Evolutionary conservation across 2,113 vertebrate genomes (phyloP), one percentile per base, ranked within the genome.

Genomic region (Lonchura striata): DNA sequence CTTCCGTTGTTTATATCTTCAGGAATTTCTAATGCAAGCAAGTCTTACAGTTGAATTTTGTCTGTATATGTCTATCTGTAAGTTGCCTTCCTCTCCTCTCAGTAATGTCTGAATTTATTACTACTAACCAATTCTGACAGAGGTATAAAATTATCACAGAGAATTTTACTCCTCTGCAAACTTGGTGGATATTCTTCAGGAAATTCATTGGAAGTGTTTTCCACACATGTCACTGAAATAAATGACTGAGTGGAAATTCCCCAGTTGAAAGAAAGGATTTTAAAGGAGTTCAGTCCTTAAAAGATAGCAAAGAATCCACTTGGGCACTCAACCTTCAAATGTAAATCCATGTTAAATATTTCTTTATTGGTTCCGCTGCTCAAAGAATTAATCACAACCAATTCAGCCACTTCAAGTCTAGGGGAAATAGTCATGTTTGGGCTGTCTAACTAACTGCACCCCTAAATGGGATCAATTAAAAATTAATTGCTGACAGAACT

Each of bases 21-120:
- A 79, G 78, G 70, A 93, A 87, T 87, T 91, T 94, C 90, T 71
- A 57, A 76, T 85, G 49, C 47, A 94, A 86, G 49, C 39, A 84
- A 79, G 22, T 11, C 19, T 79, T 75, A 53, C 6, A 41, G 65
- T 63, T 82, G n/a, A 68, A 92, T 94, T 95, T 90, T 85, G 30
- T 90, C 85, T 95, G 70, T 93, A 46, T 93, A 80, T 90, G 61
- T 91, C 93, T 94, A 18, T 82, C 87, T 94, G 78, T 93, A 78
- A 85, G 28, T 76, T 82, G 41, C 49, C 70, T 95, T 95, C 75
- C 82, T 76, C 66, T 94, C 57, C 37, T 31, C 49, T 80, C 35
- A 66, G 23, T 92, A 72, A 88, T 77, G 49, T 96, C 70, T 82
- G 53, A 87, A 79, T 69, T 76, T 88, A 69, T 49, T 87, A 49